Evolutionary conservation across 2,888 invertebrate genomes (phyloP).

Genomic region (Campopleginae sp.): DNA sequence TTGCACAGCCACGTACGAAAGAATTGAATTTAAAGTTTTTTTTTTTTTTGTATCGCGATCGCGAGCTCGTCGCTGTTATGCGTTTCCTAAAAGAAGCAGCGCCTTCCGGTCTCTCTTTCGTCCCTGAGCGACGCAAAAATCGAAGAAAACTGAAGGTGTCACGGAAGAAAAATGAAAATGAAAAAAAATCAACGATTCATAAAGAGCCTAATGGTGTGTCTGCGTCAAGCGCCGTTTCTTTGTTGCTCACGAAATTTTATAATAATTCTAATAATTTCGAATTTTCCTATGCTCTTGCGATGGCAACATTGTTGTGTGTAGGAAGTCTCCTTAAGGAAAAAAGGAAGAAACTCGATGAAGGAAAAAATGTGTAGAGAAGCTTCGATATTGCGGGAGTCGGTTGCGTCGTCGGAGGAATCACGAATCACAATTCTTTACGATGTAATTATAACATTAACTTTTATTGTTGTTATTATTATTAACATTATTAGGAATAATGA

Average conservation of each 20-base stretch:
- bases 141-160: slow-evolving; percentile 31
- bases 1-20: slow-evolving; percentile 21
- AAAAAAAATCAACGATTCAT: slow-evolving; percentile 67
- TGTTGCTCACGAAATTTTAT: slow-evolving; percentile 64
- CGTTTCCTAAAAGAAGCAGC: neutral
- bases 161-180: neutral
- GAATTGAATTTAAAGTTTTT: slow-evolving; percentile 70
- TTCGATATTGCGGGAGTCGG: slow-evolving; percentile 13
- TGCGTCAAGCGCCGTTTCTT: slow-evolving; percentile 66
- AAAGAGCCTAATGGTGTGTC: slow-evolving; percentile 70
- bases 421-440: slow-evolving; percentile 48
- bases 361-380: neutral
- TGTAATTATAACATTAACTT: slow-evolving; percentile 50
- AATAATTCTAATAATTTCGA: too few relatives aligned
- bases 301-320: too few relatives aligned
- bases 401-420: slow-evolving; percentile 49
- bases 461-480: slow-evolving; percentile 41
- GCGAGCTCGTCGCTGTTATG: neutral
- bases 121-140: slow-evolving; percentile 29
- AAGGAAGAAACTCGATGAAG: neutral
- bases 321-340: neutral
- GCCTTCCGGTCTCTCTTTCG: neutral
- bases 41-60: slow-evolving; percentile 35
- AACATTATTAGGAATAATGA: slow-evolving; percentile 27
- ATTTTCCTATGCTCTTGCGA: too few relatives aligned